A percentile compares a stretch with the other conserved stretches of the same genome.
Evolutionary conservation across 2,797 vertebrate species (phyloP).

Genomic region (Coilia nasus): DNA sequence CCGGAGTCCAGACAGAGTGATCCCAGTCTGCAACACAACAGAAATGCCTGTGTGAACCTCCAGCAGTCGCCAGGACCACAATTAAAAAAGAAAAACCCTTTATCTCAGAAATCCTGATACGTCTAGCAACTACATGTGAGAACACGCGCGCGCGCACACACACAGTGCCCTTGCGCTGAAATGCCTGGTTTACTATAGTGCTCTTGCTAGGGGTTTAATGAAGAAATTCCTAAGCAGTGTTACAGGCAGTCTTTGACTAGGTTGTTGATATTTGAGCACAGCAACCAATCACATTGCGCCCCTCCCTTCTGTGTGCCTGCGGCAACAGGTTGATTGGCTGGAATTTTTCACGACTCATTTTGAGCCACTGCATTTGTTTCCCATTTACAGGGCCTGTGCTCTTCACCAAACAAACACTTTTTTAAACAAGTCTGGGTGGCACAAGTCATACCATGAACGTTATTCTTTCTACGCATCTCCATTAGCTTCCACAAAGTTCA

Average conservation of each 20-base stretch:
- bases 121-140: neutral
- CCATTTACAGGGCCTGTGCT: neutral
- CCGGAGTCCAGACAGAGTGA: conserved; percentile 38
- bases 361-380: neutral
- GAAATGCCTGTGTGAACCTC: neutral
- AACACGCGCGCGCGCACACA: neutral
- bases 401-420: neutral
- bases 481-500: too few species aligned
- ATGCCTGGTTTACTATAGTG: neutral
- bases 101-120: neutral
- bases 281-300: too few species aligned
- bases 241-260: neutral
- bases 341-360: neutral
- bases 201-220: neutral
- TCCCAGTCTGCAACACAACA: conserved; percentile 37
- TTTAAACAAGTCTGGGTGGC: neutral
- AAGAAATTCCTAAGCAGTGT: neutral
- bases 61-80: neutral
- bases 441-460: neutral
- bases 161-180: neutral
- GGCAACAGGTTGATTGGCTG: neutral
- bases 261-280: too few species aligned
- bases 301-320: too few species aligned
- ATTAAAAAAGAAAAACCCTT: neutral
- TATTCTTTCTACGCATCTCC: too few species aligned